Evolutionary conservation across 2,888 invertebrate species (phyloP), one percentile per base, ranked within the genome.

Genomic region (Eulithis prunata): DNA sequence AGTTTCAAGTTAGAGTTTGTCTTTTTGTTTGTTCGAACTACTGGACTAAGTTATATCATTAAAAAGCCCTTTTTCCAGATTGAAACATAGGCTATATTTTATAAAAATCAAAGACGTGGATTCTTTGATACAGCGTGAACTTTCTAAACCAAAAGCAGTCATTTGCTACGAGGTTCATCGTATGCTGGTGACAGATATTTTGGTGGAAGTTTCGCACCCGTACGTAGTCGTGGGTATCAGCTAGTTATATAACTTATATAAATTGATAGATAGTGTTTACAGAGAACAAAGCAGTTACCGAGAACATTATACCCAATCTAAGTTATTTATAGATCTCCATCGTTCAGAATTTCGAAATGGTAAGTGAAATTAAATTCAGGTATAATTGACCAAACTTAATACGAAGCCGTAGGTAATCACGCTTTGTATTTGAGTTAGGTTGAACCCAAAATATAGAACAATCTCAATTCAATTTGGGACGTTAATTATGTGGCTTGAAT

Each of bases 301-400:
- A 51, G 32, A 55, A 54, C n/a, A 65, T 60, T 38, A 45, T 59
- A 59, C 36, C 49, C 13, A 49, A 62, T 62, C 52, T 59, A 59
- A 51, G 46, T 62, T 52, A 13, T 38, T 62, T 52, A 13, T 38
- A 60, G 60, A 54, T 47, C 32, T 52, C 10, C 47, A 54, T 66
- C 45, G 55, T 49, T n/a, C 62, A 58, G 66, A 66, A 62, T 59
- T 56, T 45, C 58, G 21, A 14, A 66, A 62, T 45, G 32, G 51
- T 52, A 59, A 60, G 62, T 43, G 57, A 67, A 64, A 67, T 64
- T 64, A 64, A 60, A 63, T 57, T 67, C 49, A 45, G 63, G 41
- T 64, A 57, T 60, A 67, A 63, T 63, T 57, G 56, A 67, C 60
- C 59, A 41, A 62, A 62, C 57, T 58, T 59, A 46, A 47, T 47